Conservation (phyloP, 2,797 vertebrate genomes). For the Crax fasciolata region DNA sequence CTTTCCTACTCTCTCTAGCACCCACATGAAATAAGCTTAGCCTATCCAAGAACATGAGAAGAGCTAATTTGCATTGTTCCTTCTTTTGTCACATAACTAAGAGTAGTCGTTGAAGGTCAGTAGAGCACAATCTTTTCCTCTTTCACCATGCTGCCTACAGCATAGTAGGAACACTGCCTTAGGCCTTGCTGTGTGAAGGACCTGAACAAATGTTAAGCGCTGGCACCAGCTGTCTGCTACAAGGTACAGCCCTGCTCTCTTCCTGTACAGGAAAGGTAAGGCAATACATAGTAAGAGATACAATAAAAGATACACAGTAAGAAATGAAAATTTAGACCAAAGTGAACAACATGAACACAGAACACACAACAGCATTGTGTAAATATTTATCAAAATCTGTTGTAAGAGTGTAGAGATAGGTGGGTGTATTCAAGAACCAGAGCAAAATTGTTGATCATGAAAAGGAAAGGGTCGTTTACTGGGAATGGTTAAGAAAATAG, state of each 20-base stretch:
- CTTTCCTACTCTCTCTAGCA: background rate
- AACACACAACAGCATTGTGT: background rate
- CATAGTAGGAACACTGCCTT: background rate
- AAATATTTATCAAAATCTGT: background rate
- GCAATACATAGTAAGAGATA: fast-evolving
- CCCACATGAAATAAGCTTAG: background rate
- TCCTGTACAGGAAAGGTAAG: background rate
- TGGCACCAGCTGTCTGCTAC: fast-evolving
- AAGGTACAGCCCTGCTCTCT: background rate
- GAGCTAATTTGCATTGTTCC: background rate
- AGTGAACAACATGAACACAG: background rate
- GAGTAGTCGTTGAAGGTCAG: fast-evolving
- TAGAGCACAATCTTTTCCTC: background rate
- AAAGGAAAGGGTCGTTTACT: background rate
- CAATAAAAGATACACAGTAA: background rate
- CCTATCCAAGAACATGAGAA: background rate
- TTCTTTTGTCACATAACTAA: background rate
- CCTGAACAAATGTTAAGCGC: fast-evolving
- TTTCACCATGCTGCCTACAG: background rate
- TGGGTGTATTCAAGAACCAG: background rate
- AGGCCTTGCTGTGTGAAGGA: fast-evolving
- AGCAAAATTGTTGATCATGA: background rate
- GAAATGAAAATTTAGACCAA: background rate
- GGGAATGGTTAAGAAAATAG: background rate
- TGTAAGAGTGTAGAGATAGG: fast-evolving